A percentile compares a stretch with the other conserved stretches of the same genome.
Evolutionary conservation across 2,113 vertebrate genomes (phyloP).

Genomic region (Salvator merianae): DNA sequence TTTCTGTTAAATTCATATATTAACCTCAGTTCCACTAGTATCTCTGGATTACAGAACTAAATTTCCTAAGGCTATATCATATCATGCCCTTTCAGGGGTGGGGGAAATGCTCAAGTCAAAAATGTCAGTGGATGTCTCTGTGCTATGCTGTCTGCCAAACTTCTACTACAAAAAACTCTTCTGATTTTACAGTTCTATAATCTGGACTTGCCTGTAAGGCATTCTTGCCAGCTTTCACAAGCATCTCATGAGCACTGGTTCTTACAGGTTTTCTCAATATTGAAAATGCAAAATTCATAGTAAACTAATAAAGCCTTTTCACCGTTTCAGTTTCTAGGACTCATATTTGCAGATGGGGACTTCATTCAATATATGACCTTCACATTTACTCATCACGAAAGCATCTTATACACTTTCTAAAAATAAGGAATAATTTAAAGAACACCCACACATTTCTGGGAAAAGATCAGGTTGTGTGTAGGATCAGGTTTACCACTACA

Average conservation of each 20-base stretch:
- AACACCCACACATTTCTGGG: too few species aligned
- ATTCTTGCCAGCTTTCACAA: background rate
- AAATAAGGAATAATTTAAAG: background rate
- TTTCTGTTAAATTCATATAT: conserved; percentile 30
- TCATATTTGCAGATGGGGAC: background rate
- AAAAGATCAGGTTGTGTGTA: too few species aligned
- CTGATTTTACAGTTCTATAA: conserved; percentile 8
- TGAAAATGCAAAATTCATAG: background rate
- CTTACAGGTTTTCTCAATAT: background rate
- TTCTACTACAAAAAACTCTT: conserved; percentile 21
- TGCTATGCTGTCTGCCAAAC: conserved; percentile 14
- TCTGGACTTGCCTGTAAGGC: background rate
- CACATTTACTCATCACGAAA: background rate
- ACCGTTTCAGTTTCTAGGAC: background rate
- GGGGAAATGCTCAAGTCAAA: conserved; percentile 6
- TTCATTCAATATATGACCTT: background rate
- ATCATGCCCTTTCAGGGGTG: background rate
- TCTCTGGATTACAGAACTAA: conserved; percentile 9
- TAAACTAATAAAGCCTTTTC: background rate
- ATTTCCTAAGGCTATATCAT: background rate
- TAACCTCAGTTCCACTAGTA: conserved; percentile 29
- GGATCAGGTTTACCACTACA: background rate
- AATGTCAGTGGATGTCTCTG: conserved; percentile 5
- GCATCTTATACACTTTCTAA: background rate
- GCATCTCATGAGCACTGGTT: background rate